Evolutionary conservation across 2,888 invertebrate species (phyloP).

Genomic region (Aleiodes alternator): DNA sequence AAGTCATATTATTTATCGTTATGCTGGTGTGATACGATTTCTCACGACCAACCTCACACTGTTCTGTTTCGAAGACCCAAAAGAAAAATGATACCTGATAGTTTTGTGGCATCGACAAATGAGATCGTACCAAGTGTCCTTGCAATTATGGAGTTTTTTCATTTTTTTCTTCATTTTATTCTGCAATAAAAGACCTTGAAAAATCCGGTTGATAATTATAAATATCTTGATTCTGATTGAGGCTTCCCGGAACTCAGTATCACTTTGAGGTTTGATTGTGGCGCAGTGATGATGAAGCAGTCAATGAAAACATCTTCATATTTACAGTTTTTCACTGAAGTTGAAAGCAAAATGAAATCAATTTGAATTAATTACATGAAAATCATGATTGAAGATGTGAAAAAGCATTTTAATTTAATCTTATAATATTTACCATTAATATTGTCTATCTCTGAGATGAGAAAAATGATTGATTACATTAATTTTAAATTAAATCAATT

Average conservation of each 20-base stretch:
- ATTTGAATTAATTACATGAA: too few relatives aligned
- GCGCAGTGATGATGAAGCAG: neutral
- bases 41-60: too few relatives aligned
- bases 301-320: neutral
- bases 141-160: neutral
- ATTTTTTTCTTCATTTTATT: neutral
- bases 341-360: too few relatives aligned
- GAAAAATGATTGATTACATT: slow-evolving; percentile 14
- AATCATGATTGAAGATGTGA: too few relatives aligned
- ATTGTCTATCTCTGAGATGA: slow-evolving; percentile 12
- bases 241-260: slow-evolving; percentile 39
- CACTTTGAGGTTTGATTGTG: slow-evolving; percentile 2
- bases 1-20: too few relatives aligned
- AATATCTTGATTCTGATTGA: slow-evolving; percentile 34
- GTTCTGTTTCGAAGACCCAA: too few relatives aligned
- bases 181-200: slow-evolving; percentile 32
- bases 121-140: neutral
- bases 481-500: too few relatives aligned
- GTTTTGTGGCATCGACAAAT: slow-evolving; percentile 10
- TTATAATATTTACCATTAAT: neutral
- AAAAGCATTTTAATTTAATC: too few relatives aligned
- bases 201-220: slow-evolving; percentile 45
- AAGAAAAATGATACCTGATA: too few relatives aligned
- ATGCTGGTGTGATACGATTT: too few relatives aligned
- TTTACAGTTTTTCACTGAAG: too few relatives aligned